Conservation (phyloP, 92 coral and sea anemone genomes). For the Parazoanthus atlanticus region DNA sequence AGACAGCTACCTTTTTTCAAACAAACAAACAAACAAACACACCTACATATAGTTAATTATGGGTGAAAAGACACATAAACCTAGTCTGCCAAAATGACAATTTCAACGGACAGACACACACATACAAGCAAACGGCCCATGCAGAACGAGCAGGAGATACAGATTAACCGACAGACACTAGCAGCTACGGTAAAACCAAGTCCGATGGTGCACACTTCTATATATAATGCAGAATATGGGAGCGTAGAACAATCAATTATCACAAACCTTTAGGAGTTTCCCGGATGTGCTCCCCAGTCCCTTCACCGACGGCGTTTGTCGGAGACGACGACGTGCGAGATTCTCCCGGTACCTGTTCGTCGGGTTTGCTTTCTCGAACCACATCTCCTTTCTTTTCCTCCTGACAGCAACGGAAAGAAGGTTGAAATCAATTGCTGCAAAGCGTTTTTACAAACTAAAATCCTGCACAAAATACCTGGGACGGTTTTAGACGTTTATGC, state of each 20-base stretch:
- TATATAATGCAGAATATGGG: too few species aligned
- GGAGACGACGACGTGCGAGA: not conserved
- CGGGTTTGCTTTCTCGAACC: not conserved
- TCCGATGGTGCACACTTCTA: too few species aligned
- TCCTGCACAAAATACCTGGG: not conserved
- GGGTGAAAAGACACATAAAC: not conserved
- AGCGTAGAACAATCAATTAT: not conserved
- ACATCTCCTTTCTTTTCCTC: constrained; percentile 11
- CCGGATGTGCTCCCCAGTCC: constrained; percentile 18
- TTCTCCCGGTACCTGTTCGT: constrained; percentile 6
- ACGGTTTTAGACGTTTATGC: not conserved
- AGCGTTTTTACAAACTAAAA: too few species aligned
- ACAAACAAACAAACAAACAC: not conserved
- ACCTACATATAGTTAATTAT: not conserved
- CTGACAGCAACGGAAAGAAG: not conserved
- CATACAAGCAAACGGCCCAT: not conserved
- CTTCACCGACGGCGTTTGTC: not conserved
- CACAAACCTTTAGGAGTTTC: constrained; percentile 30
- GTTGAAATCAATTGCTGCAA: not conserved
- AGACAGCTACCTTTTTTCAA: not conserved
- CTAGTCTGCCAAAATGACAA: not conserved
- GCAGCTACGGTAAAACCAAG: too few species aligned
- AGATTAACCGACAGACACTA: not conserved
- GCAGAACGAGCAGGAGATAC: not conserved
- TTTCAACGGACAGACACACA: not conserved